Percentiles rank a stretch among this genome's conserved stretches.
Conservation (phyloP, 2,113 vertebrate species). For the Corythornis cristatus region DNA sequence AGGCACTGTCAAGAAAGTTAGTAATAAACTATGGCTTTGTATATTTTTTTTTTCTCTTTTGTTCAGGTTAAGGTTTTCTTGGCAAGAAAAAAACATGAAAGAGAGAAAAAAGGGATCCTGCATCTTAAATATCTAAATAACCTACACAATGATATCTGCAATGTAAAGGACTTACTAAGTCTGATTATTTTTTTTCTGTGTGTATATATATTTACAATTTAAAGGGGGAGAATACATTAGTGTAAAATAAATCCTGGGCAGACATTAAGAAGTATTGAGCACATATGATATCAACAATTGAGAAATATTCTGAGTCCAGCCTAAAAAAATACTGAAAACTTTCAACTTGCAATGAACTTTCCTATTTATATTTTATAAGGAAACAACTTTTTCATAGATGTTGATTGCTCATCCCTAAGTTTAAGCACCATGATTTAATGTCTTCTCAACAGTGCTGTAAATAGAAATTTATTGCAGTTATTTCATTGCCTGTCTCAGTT, state of each 20-base stretch:
- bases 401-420: constrained; percentile 11
- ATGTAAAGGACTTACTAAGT: neutral
- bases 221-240: neutral
- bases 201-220: neutral
- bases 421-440: constrained; percentile 35
- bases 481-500: constrained; percentile 7
- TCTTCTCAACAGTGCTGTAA: neutral
- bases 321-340: neutral
- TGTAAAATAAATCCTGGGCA: neutral
- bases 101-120: rapidly evolving
- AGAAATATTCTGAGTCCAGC: neutral
- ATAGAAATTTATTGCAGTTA: constrained; percentile 32
- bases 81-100: neutral
- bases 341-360: neutral
- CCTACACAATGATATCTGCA: neutral
- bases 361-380: neutral
- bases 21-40: neutral
- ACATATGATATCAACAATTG: neutral
- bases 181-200: neutral
- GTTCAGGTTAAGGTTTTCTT: neutral
- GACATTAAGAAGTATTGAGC: neutral
- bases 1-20: neutral
- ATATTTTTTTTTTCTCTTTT: neutral
- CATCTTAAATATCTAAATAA: neutral
- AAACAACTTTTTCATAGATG: neutral